phyloP scores from a whole-genome alignment of 2,797 vertebrate species.

The Danionella dracula region DNA sequence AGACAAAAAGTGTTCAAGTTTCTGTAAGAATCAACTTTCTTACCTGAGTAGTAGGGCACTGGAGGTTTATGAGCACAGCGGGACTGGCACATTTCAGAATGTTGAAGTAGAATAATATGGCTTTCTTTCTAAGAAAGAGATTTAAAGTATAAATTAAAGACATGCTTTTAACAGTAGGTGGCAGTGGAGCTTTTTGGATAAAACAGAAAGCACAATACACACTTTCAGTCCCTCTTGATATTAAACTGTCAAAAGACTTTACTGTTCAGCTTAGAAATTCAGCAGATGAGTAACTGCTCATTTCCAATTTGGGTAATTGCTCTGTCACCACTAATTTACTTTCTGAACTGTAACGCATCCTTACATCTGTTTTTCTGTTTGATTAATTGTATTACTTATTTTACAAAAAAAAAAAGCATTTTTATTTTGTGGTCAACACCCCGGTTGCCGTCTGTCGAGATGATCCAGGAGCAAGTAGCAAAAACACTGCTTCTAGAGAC shows the following conservation, averaged over 20 bases:
- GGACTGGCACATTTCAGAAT: constrained; percentile 84
- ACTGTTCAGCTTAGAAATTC: too few relatives aligned
- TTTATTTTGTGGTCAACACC: too few relatives aligned
- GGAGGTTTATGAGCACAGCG: constrained; percentile 77
- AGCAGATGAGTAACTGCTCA: too few relatives aligned
- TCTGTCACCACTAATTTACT: too few relatives aligned
- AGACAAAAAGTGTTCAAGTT: not conserved
- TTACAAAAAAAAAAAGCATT: too few relatives aligned
- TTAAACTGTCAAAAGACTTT: not conserved
- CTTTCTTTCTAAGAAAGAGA: constrained; percentile 75
- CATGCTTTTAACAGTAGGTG: constrained; percentile 30
- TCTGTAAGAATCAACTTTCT: not conserved
- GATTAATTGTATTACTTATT: too few relatives aligned
- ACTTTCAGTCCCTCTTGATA: not conserved
- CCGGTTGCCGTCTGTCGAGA: too few relatives aligned
- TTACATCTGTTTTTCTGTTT: too few relatives aligned
- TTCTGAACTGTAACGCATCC: too few relatives aligned
- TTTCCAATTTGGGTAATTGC: too few relatives aligned
- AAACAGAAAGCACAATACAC: not conserved
- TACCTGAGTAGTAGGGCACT: constrained; percentile 81
- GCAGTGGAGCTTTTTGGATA: constrained; percentile 2
- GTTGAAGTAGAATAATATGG: constrained; percentile 88
- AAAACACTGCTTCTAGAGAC: too few relatives aligned
- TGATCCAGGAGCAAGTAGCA: too few relatives aligned
- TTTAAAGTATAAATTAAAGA: not conserved